These are phyloP conservation scores for Alloplasta piceator DNA, from an alignment of 2,888 invertebrate genomes.

Conservation along the genomic window DNA sequence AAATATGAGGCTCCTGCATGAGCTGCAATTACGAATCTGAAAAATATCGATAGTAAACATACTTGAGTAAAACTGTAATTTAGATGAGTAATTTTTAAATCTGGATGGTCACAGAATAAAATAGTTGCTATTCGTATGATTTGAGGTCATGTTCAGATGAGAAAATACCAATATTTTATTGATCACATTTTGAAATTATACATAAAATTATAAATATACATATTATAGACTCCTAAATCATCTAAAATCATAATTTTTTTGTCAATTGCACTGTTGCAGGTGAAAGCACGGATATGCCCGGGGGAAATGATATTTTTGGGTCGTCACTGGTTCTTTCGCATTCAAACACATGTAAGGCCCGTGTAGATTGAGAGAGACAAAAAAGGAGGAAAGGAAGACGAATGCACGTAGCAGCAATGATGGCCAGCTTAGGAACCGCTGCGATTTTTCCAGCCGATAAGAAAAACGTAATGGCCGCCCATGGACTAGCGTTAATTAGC, in stretches of 20 bases:
- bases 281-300: conserved; percentile 1
- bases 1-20: no score
- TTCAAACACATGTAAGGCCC: conserved; percentile 45
- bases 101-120: no score
- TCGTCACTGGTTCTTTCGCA: conserved; percentile 54
- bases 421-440: conserved; percentile 45
- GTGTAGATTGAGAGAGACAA: conserved; percentile 30
- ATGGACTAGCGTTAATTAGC: conserved; percentile 30
- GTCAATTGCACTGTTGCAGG: background rate
- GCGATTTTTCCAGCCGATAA: conserved; percentile 66
- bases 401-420: conserved; percentile 40
- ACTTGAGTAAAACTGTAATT: no score
- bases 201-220: no score
- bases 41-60: no score
- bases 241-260: background rate
- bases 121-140: no score
- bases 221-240: background rate
- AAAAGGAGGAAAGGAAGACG: conserved; percentile 55
- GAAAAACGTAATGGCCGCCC: conserved; percentile 10
- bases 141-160: no score
- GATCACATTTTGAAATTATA: no score
- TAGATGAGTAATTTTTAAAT: no score
- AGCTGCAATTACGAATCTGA: no score
- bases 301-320: conserved; percentile 46
- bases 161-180: no score